Percentiles rank a stretch among this genome's conserved stretches.
Conservation (phyloP, 2,888 invertebrate genomes). For the Ornithoptera alexandrae region DNA sequence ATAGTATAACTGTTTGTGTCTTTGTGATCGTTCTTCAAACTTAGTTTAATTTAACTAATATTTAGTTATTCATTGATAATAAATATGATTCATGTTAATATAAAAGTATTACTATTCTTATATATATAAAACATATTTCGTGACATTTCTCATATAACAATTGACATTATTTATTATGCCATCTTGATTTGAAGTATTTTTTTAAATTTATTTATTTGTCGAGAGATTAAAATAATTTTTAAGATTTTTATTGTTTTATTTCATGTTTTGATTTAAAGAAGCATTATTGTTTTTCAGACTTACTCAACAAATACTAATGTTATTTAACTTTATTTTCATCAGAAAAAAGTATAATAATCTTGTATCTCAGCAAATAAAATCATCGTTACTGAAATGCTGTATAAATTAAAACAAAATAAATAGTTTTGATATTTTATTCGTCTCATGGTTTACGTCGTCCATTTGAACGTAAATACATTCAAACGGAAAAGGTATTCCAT, state of each 20-base stretch:
- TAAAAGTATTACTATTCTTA: conserved; percentile 56
- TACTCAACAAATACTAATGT: no score
- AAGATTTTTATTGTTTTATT: conserved; percentile 46
- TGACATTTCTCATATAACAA: conserved; percentile 57
- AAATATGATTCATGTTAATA: conserved; percentile 50
- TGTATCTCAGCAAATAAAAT: neutral
- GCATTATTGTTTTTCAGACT: no score
- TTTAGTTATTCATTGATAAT: conserved; percentile 46
- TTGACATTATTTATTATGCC: conserved; percentile 67
- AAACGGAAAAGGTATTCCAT: conserved; percentile 78
- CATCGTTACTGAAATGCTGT: neutral
- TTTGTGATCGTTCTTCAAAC: conserved; percentile 40
- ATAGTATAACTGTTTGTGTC: conserved; percentile 39
- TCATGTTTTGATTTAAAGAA: neutral
- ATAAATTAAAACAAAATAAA: conserved; percentile 36
- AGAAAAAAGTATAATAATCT: neutral
- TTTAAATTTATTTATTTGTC: conserved; percentile 74
- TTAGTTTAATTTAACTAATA: conserved; percentile 55
- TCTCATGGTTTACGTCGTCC: conserved; percentile 74
- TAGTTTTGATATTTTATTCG: conserved; percentile 52
- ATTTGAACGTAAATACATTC: conserved; percentile 60
- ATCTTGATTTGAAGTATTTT: conserved; percentile 65
- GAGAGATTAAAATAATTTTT: conserved; percentile 77
- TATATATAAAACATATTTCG: conserved; percentile 26
- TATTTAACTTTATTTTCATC: no score